Conservation (phyloP, 2,797 vertebrate species). For the Acanthopagrus latus region DNA sequence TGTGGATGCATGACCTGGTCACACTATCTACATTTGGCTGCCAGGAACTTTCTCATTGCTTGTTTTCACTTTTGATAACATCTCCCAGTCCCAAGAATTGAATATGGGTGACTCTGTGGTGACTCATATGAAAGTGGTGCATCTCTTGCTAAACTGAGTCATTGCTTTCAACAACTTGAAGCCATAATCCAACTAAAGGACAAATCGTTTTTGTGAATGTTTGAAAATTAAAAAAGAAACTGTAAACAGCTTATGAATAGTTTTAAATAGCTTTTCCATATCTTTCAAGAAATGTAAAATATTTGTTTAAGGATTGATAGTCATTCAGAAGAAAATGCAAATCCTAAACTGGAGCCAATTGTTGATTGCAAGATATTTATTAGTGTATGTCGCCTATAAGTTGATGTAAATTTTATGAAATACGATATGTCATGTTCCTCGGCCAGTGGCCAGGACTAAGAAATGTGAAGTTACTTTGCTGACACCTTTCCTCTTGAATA, state of each 20-base stretch:
- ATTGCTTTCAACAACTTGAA: constrained; percentile 39
- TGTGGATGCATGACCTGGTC: constrained; percentile 58
- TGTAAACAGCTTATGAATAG: constrained; percentile 5
- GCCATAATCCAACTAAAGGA: constrained; percentile 44
- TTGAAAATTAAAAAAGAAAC: constrained; percentile 20
- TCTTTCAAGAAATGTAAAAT: constrained; percentile 36
- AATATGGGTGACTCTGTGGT: constrained; percentile 16
- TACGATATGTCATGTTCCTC: constrained; percentile 4
- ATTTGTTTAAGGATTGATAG: constrained; percentile 6
- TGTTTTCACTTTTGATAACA: constrained; percentile 6
- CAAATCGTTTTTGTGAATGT: constrained; percentile 33
- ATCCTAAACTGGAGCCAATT: constrained; percentile 54
- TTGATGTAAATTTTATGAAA: constrained; percentile 29
- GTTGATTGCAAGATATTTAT: constrained; percentile 62
- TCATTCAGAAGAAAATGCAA: constrained; percentile 34
- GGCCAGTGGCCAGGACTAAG: constrained; percentile 22
- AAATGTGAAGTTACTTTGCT: constrained; percentile 61
- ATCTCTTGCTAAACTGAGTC: constrained; percentile 32
- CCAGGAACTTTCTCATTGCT: constrained; percentile 13
- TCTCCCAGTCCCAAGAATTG: constrained; percentile 6
- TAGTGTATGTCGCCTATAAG: constrained; percentile 30
- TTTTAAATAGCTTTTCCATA: constrained; percentile 42
- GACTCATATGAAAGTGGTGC: constrained; percentile 26
- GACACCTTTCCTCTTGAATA: constrained; percentile 12
- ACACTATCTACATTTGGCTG: constrained; percentile 13